Conservation (phyloP, 2,888 invertebrate genomes). For the Dicyrtomina minuta region DNA sequence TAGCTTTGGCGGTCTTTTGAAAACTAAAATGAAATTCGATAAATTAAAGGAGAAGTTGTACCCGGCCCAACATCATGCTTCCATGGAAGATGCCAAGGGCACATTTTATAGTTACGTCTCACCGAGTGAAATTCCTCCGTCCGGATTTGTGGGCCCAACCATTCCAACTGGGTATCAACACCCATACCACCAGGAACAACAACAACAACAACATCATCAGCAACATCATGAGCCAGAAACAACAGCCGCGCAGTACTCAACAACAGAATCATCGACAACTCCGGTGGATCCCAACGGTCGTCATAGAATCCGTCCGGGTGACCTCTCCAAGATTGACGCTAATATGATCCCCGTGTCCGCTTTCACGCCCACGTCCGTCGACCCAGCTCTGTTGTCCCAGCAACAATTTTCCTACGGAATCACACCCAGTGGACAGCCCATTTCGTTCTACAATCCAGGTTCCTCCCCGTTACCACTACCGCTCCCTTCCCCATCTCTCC, state of each 20-base stretch:
- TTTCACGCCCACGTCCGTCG: slow-evolving; percentile 30
- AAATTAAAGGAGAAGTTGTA: slow-evolving; percentile 47
- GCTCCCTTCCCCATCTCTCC: background rate
- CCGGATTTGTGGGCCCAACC: background rate
- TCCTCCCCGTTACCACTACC: background rate
- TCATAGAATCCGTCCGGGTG: slow-evolving; percentile 49
- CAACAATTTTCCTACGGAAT: slow-evolving; percentile 32
- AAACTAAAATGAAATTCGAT: slow-evolving; percentile 50
- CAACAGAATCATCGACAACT: slow-evolving; percentile 22
- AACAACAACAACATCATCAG: background rate
- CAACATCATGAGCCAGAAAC: background rate
- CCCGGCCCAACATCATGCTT: slow-evolving; percentile 17
- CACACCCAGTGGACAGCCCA: slow-evolving; percentile 41
- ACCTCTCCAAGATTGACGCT: slow-evolving; percentile 38
- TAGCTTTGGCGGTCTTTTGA: slow-evolving; percentile 48
- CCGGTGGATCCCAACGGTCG: slow-evolving; percentile 46
- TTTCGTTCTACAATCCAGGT: slow-evolving; percentile 17
- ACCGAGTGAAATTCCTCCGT: background rate
- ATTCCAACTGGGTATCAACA: background rate
- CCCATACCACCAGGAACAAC: background rate
- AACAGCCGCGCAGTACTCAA: background rate
- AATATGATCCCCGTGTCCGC: slow-evolving; percentile 18
- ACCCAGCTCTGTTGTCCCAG: background rate
- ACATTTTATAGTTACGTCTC: slow-evolving; percentile 6
- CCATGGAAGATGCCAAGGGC: background rate